Evolutionary conservation across 2,888 invertebrate species (phyloP).

Genomic region (Athripsodes cinereus): DNA sequence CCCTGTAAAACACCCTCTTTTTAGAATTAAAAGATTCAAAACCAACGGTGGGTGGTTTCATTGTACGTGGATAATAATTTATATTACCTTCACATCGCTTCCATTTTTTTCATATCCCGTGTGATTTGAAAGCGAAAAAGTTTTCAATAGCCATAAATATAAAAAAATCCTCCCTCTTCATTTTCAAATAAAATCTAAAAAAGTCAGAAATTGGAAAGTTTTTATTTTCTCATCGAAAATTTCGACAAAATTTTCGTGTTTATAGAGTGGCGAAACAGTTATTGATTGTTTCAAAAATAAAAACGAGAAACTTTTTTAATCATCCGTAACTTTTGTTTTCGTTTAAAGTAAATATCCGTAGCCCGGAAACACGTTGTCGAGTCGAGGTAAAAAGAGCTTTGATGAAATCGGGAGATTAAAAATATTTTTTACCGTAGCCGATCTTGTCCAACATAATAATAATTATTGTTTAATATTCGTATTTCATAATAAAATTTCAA

Average conservation of each 20-base stretch:
- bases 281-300: neutral
- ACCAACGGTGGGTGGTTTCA: no score
- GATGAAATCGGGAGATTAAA: no score
- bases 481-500: no score
- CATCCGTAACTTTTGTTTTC: neutral
- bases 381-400: neutral
- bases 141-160: neutral
- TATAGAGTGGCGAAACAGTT: neutral
- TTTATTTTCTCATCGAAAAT: conserved; percentile 1
- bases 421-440: no score
- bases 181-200: neutral
- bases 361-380: neutral
- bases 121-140: neutral
- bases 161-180: neutral
- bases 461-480: no score
- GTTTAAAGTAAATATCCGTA: neutral
- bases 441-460: no score
- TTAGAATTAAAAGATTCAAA: no score
- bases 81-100: neutral
- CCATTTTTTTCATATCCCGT: conserved; percentile 2
- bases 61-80: neutral
- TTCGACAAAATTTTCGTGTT: neutral
- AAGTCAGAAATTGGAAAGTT: conserved; percentile 1
- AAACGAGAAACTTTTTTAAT: neutral
- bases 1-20: no score